Conservation (phyloP, 1,140 invertebrate species). For the Leptopilina boulardi region DNA sequence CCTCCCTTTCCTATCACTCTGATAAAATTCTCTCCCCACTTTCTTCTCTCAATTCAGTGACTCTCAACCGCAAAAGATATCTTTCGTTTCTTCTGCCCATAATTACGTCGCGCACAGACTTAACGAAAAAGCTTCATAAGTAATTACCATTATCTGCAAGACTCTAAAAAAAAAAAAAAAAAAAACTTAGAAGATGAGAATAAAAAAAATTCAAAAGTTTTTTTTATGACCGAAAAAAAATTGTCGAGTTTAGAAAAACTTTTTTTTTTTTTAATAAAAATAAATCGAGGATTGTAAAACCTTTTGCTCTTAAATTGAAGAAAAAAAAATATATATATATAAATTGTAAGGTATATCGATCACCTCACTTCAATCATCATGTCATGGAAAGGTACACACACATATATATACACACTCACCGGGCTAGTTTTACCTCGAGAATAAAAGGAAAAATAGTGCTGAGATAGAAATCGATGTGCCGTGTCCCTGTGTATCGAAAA, state of each 20-base stretch:
- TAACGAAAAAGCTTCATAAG: neutral
- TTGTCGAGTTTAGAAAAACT: too few species aligned
- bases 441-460: slow-evolving; percentile 6
- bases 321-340: neutral
- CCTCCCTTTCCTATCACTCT: neutral
- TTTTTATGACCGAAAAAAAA: too few species aligned
- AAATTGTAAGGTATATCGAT: neutral
- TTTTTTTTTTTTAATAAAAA: too few species aligned
- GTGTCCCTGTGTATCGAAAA: neutral
- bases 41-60: neutral
- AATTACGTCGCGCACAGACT: neutral
- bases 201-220: too few species aligned
- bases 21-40: too few species aligned
- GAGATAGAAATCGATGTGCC: neutral
- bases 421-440: neutral
- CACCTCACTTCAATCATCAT: neutral
- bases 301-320: too few species aligned
- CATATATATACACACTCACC: neutral
- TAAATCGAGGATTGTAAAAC: too few species aligned
- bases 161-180: neutral
- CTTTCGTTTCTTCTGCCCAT: slow-evolving; percentile 8
- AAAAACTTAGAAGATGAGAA: neutral
- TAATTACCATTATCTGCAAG: slow-evolving; percentile 5
- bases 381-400: neutral
- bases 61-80: neutral